These are phyloP conservation scores for Mesochorus sp. DNA, from an alignment of 2,888 invertebrate genomes.

Conservation along the genomic window DNA sequence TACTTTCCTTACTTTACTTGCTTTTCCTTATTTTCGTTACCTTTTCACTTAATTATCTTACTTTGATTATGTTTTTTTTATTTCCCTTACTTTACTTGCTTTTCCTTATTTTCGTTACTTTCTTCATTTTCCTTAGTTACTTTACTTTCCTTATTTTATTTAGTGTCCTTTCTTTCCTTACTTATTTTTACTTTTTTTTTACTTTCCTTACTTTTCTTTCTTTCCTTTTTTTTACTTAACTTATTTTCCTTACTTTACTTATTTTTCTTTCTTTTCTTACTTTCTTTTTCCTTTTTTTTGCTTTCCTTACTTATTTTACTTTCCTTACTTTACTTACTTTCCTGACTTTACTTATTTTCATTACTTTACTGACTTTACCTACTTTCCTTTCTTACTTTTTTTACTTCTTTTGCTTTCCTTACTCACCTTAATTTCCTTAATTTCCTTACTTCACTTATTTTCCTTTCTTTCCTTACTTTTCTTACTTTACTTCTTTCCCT, in stretches of 20 bases:
- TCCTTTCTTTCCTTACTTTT: background rate
- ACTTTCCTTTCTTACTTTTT: too few relatives aligned
- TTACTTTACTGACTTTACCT: background rate
- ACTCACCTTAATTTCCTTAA: background rate
- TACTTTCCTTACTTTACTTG: too few relatives aligned
- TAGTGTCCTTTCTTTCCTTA: background rate
- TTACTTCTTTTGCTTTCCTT: background rate
- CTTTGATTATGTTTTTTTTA: background rate
- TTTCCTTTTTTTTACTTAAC: too few relatives aligned
- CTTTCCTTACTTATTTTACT: background rate
- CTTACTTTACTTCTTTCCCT: background rate
- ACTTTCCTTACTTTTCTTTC: too few relatives aligned
- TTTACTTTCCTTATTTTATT: background rate
- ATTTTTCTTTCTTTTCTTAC: background rate
- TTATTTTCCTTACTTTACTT: background rate
- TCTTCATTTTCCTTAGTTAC: background rate
- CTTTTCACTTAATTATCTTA: background rate
- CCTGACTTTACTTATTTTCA: background rate
- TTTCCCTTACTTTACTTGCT: too few relatives aligned
- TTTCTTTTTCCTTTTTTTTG: too few relatives aligned
- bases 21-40: too few relatives aligned
- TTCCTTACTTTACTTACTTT: background rate
- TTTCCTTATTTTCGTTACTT: too few relatives aligned
- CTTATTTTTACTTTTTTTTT: background rate
- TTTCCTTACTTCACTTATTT: background rate